A percentile compares a stretch with the other conserved stretches of the same genome.
Evolutionary conservation across 2,888 invertebrate species (phyloP).

Genomic region (Bibio marci): DNA sequence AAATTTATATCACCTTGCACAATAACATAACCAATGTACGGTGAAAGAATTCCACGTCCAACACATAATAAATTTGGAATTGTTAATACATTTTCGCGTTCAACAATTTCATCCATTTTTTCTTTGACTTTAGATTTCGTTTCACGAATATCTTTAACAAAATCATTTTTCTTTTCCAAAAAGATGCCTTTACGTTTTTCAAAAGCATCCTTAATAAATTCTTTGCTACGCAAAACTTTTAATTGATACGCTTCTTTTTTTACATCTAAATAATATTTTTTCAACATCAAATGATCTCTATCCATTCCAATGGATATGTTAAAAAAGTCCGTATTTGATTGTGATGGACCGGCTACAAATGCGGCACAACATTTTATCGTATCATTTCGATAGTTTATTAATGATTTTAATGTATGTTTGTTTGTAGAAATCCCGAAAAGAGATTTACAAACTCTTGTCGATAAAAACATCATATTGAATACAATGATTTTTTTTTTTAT

Average conservation of each 20-base stretch:
- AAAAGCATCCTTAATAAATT: constrained; percentile 37
- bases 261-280: too few relatives aligned
- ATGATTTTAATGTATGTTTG: too few relatives aligned
- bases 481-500: too few relatives aligned
- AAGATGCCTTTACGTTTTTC: constrained; percentile 44
- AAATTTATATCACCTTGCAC: constrained; percentile 60
- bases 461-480: too few relatives aligned
- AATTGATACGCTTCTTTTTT: constrained; percentile 20
- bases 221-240: constrained; percentile 29
- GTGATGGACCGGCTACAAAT: too few relatives aligned
- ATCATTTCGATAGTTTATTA: too few relatives aligned
- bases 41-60: constrained; percentile 68
- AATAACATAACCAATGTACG: constrained; percentile 78
- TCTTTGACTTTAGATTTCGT: constrained; percentile 53
- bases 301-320: too few relatives aligned
- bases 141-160: constrained; percentile 53
- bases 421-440: too few relatives aligned
- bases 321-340: too few relatives aligned
- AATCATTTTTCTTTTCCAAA: constrained; percentile 39
- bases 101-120: constrained; percentile 43
- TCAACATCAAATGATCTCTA: too few relatives aligned
- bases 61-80: constrained; percentile 84
- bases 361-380: too few relatives aligned
- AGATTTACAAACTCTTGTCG: too few relatives aligned
- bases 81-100: constrained; percentile 76